Conservation (phyloP, 2,113 vertebrate genomes). For the Nerophis ophidion region DNA sequence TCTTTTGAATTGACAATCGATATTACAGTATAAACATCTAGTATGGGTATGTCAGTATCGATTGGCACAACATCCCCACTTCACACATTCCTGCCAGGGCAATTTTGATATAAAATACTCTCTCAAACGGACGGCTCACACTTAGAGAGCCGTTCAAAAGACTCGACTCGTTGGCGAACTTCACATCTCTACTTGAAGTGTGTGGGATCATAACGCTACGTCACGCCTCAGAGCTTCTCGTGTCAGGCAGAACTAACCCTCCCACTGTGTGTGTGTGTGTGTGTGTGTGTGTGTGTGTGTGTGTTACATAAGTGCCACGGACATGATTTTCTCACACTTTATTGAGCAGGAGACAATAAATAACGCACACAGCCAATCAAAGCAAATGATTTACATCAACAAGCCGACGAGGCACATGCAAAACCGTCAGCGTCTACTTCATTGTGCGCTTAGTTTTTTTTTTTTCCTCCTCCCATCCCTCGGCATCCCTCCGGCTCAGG, state of each 20-base stretch:
- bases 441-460: conserved; percentile 15
- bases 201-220: not conserved
- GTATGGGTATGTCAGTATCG: too few species aligned
- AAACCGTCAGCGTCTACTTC: conserved; percentile 59
- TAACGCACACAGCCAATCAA: conserved; percentile 60
- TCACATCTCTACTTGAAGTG: too few species aligned
- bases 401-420: conserved; percentile 74
- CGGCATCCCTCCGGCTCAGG: conserved; percentile 60
- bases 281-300: too few species aligned
- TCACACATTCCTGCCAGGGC: too few species aligned
- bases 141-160: too few species aligned
- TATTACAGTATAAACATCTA: too few species aligned
- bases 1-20: too few species aligned
- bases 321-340: conserved; percentile 59
- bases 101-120: too few species aligned
- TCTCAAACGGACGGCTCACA: too few species aligned
- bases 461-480: conserved; percentile 50
- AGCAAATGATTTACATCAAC: conserved; percentile 68
- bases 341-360: conserved; percentile 71
- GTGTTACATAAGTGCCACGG: conserved; percentile 16
- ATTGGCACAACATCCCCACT: too few species aligned
- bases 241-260: conserved; percentile 24
- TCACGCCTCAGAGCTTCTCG: conserved; percentile 8
- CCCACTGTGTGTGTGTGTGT: too few species aligned
- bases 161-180: too few species aligned